A percentile compares a stretch with the other conserved stretches of the same genome.
phyloP scores from a whole-genome alignment of 2,797 vertebrate genomes.

The Phrynocephalus vlangalii region DNA sequence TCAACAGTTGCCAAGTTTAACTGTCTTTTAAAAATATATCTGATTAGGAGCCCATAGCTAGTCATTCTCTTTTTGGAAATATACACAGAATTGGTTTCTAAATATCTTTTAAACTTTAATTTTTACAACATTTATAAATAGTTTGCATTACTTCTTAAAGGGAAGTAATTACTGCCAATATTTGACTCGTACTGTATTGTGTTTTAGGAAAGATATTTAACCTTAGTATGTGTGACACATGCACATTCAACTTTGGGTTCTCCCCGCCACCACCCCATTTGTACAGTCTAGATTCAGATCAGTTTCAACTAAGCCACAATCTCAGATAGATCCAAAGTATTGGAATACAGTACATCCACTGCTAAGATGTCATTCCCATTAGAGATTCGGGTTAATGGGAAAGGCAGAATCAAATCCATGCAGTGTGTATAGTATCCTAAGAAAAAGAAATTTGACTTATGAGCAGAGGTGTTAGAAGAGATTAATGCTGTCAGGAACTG shows the following conservation, averaged over 20 bases:
- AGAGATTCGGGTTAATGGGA: not conserved
- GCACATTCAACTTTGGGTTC: slow-evolving; percentile 1
- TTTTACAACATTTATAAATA: not conserved
- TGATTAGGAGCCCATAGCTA: no score
- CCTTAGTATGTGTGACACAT: not conserved
- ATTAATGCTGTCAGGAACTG: slow-evolving; percentile 12
- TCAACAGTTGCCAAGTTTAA: not conserved
- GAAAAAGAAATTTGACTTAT: slow-evolving; percentile 17
- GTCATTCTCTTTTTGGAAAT: not conserved
- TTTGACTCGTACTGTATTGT: not conserved
- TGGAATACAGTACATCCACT: not conserved
- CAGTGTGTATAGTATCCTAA: slow-evolving; percentile 3
- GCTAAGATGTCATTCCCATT: slow-evolving; percentile 6
- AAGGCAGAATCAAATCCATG: slow-evolving; percentile 7
- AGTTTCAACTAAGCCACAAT: not conserved
- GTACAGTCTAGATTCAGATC: not conserved
- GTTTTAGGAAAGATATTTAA: not conserved
- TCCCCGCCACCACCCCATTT: not conserved
- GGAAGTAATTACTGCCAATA: not conserved
- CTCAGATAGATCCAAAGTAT: not conserved
- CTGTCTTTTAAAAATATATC: not conserved
- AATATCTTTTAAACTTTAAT: not conserved
- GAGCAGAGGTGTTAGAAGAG: slow-evolving; percentile 33
- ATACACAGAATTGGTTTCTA: not conserved
- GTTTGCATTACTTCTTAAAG: not conserved